These are phyloP conservation scores for Exephanes ischioxanthus DNA, from an alignment of 2,888 invertebrate genomes.

Conservation along the genomic window DNA sequence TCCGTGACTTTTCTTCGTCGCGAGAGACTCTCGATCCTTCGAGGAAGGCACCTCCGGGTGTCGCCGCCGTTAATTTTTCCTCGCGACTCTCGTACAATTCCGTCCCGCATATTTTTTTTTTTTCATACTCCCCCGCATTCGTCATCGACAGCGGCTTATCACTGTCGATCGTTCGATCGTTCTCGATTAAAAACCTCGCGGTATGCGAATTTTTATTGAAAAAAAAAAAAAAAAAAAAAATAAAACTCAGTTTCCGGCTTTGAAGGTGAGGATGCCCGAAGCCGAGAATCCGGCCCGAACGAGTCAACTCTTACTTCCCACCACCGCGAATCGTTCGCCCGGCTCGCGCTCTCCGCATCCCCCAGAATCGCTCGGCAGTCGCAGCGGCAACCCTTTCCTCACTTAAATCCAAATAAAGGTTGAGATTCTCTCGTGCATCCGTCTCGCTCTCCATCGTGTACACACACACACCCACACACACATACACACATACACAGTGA, in stretches of 20 bases:
- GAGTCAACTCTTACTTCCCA: constrained; percentile 46
- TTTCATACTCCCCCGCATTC: not conserved
- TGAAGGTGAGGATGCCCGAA: not conserved
- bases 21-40: constrained; percentile 52
- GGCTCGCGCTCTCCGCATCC: constrained; percentile 58
- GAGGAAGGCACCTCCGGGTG: not conserved
- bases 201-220: not conserved
- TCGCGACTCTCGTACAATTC: not conserved
- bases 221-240: not conserved
- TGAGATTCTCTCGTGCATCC: constrained; percentile 77
- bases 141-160: not conserved
- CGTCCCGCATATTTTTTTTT: not conserved
- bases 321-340: constrained; percentile 59
- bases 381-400: constrained; percentile 81
- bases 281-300: constrained; percentile 44
- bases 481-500: not conserved
- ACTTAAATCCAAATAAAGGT: constrained; percentile 82
- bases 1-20: constrained; percentile 71
- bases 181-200: not conserved
- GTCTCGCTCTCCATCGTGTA: constrained; percentile 56
- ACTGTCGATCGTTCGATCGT: not conserved
- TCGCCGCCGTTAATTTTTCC: not conserved
- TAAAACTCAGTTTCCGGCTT: not conserved
- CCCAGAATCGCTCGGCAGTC: constrained; percentile 42
- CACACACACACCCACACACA: not conserved